Conservation (phyloP, 2,113 vertebrate species). For the Craseonycteris thonglongyai region DNA sequence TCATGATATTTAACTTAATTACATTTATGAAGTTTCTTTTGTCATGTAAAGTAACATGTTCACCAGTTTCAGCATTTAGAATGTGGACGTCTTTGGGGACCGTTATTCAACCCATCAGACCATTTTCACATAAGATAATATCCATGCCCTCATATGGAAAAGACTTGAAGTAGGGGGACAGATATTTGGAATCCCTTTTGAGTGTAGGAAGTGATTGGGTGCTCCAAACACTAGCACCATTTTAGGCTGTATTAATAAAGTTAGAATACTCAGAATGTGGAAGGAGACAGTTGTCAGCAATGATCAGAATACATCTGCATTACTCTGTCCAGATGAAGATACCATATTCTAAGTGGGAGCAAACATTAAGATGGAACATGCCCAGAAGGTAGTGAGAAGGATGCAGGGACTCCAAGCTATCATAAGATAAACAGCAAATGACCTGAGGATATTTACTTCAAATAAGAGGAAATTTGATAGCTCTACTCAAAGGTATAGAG, state of each 20-base stretch:
- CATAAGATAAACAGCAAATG: not conserved
- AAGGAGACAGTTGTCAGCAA: not conserved
- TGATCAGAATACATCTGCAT: not conserved
- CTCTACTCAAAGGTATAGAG: not conserved
- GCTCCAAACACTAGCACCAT: not conserved
- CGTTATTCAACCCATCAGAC: not conserved
- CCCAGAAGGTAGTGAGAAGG: not conserved
- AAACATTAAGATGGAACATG: not conserved
- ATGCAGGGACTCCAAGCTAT: not conserved
- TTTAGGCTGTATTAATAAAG: not conserved
- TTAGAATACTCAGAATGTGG: not conserved
- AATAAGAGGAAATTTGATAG: not conserved
- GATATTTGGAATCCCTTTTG: not conserved
- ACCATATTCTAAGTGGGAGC: not conserved
- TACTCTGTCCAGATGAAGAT: not conserved
- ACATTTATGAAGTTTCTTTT: not conserved
- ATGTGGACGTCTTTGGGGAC: not conserved
- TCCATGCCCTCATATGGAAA: not conserved
- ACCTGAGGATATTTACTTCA: not conserved
- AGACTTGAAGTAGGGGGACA: not conserved
- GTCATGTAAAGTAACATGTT: not conserved
- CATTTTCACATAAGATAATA: not conserved
- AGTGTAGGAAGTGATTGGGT: not conserved
- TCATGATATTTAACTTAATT: not conserved
- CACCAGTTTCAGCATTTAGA: not conserved